A percentile compares a stretch with the other conserved stretches of the same genome.
Conservation (phyloP, 2,888 invertebrate species). For the Drosophila acutilabella region DNA sequence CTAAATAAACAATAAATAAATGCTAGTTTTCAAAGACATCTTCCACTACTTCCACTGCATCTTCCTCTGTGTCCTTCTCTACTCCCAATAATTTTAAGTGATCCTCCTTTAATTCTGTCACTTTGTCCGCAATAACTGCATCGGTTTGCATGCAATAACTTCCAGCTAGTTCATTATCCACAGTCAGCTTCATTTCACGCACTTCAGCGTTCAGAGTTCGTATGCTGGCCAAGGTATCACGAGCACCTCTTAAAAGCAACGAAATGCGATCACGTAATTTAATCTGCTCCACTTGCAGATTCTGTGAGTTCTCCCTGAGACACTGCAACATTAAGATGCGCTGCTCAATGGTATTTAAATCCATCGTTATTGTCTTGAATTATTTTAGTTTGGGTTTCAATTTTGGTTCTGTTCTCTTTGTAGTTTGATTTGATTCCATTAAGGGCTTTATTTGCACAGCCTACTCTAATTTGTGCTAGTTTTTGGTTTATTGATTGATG, state of each 20-base stretch:
- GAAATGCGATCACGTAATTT: conserved; percentile 33
- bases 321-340: conserved; percentile 42
- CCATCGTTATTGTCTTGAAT: conserved; percentile 34
- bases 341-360: conserved; percentile 5
- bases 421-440: neutral
- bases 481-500: conserved; percentile 39
- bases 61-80: too few species aligned
- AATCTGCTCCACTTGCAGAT: conserved; percentile 45
- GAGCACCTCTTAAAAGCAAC: conserved; percentile 36
- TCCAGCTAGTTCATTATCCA: conserved; percentile 20
- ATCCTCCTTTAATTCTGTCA: too few species aligned
- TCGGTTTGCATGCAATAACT: neutral
- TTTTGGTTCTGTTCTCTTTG: conserved; percentile 4
- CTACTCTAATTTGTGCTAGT: conserved; percentile 12
- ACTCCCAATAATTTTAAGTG: too few species aligned
- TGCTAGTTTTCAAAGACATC: too few species aligned
- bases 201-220: conserved; percentile 38
- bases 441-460: conserved; percentile 14
- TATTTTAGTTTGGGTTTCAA: neutral
- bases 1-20: conserved; percentile 2
- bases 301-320: conserved; percentile 52
- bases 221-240: conserved; percentile 27
- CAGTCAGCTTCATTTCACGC: conserved; percentile 30
- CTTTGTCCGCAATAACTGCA: neutral
- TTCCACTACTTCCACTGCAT: too few species aligned